These are phyloP conservation scores for Phocides pigmalion DNA, from an alignment of 1,140 invertebrate species.

Conservation along the genomic window DNA sequence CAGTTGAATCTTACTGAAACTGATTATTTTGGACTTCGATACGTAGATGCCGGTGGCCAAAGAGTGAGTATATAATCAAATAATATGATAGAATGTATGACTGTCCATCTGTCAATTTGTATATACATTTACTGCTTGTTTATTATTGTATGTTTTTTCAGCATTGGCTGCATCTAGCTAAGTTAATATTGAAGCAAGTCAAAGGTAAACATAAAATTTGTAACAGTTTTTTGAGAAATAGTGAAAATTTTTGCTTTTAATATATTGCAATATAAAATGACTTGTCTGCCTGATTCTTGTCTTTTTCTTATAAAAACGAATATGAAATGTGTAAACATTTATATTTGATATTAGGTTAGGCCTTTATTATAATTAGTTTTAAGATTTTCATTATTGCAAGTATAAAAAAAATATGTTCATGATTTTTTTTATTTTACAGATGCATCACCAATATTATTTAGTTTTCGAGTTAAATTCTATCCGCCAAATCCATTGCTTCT, in stretches of 20 bases:
- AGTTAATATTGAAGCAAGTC: conserved; percentile 96
- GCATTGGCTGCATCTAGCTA: conserved; percentile 98
- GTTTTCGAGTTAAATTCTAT: conserved; percentile 97
- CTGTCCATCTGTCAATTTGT: too few species aligned
- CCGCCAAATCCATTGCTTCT: conserved; percentile 93
- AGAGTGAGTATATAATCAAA: conserved; percentile 86
- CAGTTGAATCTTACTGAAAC: conserved; percentile 97
- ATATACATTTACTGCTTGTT: too few species aligned
- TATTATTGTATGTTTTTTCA: conserved; percentile 76
- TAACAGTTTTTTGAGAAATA: too few species aligned
- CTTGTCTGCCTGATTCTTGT: too few species aligned
- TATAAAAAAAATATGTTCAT: too few species aligned
- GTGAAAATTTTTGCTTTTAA: neutral
- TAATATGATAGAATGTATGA: conserved; percentile 1
- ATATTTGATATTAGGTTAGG: too few species aligned
- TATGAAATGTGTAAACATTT: too few species aligned
- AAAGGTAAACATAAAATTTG: conserved; percentile 88
- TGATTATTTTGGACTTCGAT: conserved; percentile 98
- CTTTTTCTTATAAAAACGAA: too few species aligned
- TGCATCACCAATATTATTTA: conserved; percentile 93
- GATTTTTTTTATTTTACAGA: conserved; percentile 85
- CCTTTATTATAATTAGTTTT: too few species aligned
- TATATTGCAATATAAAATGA: too few species aligned
- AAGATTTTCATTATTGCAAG: too few species aligned
- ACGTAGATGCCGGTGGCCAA: conserved; percentile 96